Evolutionary conservation across 2,888 invertebrate species (phyloP), one percentile per base, ranked within the genome.

Genomic region (Zaprionus bogoriensis): DNA sequence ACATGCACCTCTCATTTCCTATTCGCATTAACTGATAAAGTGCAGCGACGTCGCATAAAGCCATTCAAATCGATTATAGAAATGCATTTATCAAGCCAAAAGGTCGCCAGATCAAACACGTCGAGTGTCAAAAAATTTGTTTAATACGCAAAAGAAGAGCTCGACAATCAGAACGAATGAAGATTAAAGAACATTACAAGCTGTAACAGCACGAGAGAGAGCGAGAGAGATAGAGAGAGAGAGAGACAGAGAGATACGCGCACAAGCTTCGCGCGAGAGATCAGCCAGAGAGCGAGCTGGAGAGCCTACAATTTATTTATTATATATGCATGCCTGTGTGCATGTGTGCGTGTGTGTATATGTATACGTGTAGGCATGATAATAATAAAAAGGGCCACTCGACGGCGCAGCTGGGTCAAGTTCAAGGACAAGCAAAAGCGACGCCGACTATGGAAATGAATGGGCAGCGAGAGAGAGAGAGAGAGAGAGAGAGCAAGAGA

Each of bases 391-490:
- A 83, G 78, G 84, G 81, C 77, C 77, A 64, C 84, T 80, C 74
- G 74, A 46, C 66, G 57, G 10, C 77, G 73, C 63, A 53, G 86
- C 76, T 80, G 77, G 80, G 87, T 81, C 87, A 81, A 81, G 87
- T 81, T 81, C 87, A 81, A 86, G 87, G 87, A 81, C 86, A 86
- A 83, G 84, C 74, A 50, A 60, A 54, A 42, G 25, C 54, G 41
- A 63, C 54, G 28, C 20, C 50, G 36, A 50, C 46, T 38, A 82
- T 85, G 79, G 73, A 82, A 79, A 69, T 78, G 79, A 78, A 79
- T 79, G 79, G 67, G 61, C 59, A 51, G 46, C 20, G n/a, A 32
- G 41, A 38, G 7, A 5, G 25, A 38, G 60, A 19, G 42, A 48
- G 39, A 52, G 55, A 27, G 72, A 57, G 54, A 36, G 38, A 38